Base-by-base conservation (phyloP, 2,113 vertebrate species). In the Sander lucioperca region DNA sequence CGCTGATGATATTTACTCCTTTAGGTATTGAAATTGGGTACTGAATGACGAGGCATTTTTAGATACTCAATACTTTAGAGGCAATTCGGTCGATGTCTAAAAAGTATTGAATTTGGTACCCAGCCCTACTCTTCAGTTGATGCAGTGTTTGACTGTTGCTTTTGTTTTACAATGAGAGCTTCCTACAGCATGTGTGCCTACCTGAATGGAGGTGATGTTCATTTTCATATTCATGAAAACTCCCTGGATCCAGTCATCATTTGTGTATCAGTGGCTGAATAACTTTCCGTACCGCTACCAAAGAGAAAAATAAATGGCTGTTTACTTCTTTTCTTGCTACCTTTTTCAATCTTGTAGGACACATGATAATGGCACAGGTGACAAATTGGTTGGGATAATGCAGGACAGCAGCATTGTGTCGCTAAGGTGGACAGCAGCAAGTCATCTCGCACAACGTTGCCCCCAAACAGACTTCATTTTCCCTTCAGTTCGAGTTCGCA, bases 381-480 rank as follows among this genome's bases (percentile, higher is more conserved):
- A 54, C 63, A 67, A 58, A 83, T 43, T 77, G 79, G 39, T 56
- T 10, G 77, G 75, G 80, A 92, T 82, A 82, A 90, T 75, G 76
- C 65, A 23, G 79, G 69, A 45, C 61, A 30, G 81, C 47, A 1
- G 79, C 76, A 85, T 90, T 88, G 82, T 91, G 80, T 58, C 12
- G 61, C 36, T 15, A 23, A 72, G 83, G 75, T 6, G 51, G 69
- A 51, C 6, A n/a, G 72, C 66, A 36, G 68, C 15, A 10, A 53
- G 57, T 74, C 79, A 39, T 76, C 77, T 81, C 23, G 13, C 66
- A 6, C 30, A 4, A 4, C 0, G 30, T 7, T 51, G 82, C 64
- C 84, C 80, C 82, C 70, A 62, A 72, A 74, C 62, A 53, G 82
- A 86, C 84, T 84, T 81, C 71, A 74, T 88, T 88, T 83, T 73